Percentiles rank a stretch among this genome's conserved stretches.
Conservation (phyloP, 2,888 invertebrate species). For the Notodonta dromedarius region DNA sequence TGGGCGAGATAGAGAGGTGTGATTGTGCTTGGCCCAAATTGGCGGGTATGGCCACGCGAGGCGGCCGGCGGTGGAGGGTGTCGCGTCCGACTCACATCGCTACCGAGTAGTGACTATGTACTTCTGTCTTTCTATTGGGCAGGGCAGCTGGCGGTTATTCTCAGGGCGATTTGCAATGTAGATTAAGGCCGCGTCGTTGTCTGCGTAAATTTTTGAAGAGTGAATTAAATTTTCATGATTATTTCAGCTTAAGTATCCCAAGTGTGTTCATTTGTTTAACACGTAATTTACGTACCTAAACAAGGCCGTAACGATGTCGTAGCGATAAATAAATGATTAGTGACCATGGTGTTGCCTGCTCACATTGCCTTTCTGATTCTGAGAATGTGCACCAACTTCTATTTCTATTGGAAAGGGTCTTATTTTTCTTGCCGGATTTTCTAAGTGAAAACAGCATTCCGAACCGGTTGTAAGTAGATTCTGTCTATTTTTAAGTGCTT, state of each 20-base stretch:
- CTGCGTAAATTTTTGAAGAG: not conserved
- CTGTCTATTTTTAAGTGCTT: too few relatives aligned
- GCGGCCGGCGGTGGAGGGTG: constrained; percentile 56
- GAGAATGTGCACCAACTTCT: too few relatives aligned
- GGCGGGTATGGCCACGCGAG: constrained; percentile 70
- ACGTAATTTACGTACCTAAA: too few relatives aligned
- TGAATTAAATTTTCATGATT: not conserved
- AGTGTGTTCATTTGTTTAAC: too few relatives aligned
- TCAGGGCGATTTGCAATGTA: constrained; percentile 10
- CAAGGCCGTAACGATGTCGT: too few relatives aligned
- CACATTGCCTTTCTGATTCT: too few relatives aligned
- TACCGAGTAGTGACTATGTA: constrained; percentile 78
- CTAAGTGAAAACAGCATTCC: too few relatives aligned
- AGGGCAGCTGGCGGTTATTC: constrained; percentile 57
- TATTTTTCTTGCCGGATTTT: too few relatives aligned
- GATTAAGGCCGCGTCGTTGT: not conserved
- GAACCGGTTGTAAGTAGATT: too few relatives aligned
- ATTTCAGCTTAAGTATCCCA: not conserved
- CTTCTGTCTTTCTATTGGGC: constrained; percentile 65
- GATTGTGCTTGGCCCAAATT: constrained; percentile 72
- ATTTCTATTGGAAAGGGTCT: too few relatives aligned
- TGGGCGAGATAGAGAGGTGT: constrained; percentile 54
- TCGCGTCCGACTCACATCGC: constrained; percentile 81
- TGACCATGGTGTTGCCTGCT: too few relatives aligned
- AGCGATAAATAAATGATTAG: too few relatives aligned